Evolutionary conservation across 35 echinoderm and acorn worm genomes (phyloP), one percentile per base, ranked within the genome.

Genomic region (Amphiura filiformis): DNA sequence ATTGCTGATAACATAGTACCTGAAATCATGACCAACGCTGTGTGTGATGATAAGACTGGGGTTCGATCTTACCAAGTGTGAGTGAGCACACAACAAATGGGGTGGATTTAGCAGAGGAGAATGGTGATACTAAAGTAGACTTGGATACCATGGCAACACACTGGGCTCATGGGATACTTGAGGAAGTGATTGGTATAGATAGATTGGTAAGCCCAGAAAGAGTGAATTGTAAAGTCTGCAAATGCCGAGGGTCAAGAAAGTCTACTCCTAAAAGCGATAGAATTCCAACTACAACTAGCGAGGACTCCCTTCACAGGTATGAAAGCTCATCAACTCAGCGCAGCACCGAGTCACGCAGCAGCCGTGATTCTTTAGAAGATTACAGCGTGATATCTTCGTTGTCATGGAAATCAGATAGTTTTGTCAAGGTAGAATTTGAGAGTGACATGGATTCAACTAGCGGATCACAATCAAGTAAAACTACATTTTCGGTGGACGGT

Each of bases 361-460:
- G 85, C 37, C 26, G 81, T 20, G 90, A 86, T 20, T 91, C 93
- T 35, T 77, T 95, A 34, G 94, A 83, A 34, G 94, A 90, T 61
- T 96, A 85, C 82, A 92, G 94, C 61, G 37, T 96, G 18, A 89
- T 96, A 18, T 96, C 94, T 20, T 89, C 94, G 4, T 80, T 76
- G 32, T 96, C 94, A 32, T 65, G 78, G 34, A 78, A 88, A 84
- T 92, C 94, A 4, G 94, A 96, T 39, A 92, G 90, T 37, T 92
- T 92, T 77, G 94, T 96, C 17, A 90, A 90, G 70, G 86, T 96
- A 3, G 75, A 86, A 38, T 32, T 61, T 49, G 90, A 96, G 0
- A 86, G 82, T 39, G 86, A 91, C 32, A 38, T 83, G 34, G n/a
- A 57, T 78, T 61, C 40, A 31, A 49, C 37, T 81, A 80, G 82